Percentiles rank a stretch among this genome's conserved stretches.
phyloP scores from a whole-genome alignment of 53 echinoderm and acorn worm species.

The Stichopus horrens region DNA sequence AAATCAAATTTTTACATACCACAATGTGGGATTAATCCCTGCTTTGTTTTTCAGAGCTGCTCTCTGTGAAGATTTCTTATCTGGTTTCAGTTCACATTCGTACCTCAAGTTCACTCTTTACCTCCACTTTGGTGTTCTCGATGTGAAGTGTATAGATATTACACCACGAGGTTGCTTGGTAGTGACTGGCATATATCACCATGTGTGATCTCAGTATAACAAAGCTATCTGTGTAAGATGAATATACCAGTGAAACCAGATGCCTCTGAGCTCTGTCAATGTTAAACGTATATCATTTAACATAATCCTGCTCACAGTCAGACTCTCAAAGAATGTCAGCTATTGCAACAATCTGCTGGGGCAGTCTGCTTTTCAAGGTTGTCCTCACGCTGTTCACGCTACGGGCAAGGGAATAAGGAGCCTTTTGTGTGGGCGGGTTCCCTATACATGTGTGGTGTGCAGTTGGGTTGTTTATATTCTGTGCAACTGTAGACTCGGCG shows the following conservation, averaged over 20 bases:
- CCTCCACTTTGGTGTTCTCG: no score
- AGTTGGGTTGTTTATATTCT: no score
- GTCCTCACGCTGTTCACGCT: neutral
- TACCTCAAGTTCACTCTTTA: no score
- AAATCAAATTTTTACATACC: no score
- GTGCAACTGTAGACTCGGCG: no score
- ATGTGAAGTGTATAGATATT: no score
- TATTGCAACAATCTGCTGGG: constrained; percentile 34
- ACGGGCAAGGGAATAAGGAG: no score
- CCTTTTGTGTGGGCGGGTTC: neutral
- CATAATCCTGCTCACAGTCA: neutral
- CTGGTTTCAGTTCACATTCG: no score
- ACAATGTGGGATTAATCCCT: no score
- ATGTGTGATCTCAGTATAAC: neutral
- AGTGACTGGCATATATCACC: constrained; percentile 4
- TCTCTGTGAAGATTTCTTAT: no score
- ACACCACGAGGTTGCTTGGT: neutral
- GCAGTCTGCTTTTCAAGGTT: neutral
- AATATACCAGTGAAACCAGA: neutral
- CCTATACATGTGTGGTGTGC: no score
- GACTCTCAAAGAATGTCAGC: constrained; percentile 38
- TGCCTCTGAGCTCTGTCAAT: neutral
- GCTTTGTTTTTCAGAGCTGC: no score
- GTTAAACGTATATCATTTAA: neutral
- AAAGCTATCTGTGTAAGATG: neutral